Evolutionary conservation across 2,797 vertebrate genomes (phyloP).

Genomic region (Calcarius lapponicus): DNA sequence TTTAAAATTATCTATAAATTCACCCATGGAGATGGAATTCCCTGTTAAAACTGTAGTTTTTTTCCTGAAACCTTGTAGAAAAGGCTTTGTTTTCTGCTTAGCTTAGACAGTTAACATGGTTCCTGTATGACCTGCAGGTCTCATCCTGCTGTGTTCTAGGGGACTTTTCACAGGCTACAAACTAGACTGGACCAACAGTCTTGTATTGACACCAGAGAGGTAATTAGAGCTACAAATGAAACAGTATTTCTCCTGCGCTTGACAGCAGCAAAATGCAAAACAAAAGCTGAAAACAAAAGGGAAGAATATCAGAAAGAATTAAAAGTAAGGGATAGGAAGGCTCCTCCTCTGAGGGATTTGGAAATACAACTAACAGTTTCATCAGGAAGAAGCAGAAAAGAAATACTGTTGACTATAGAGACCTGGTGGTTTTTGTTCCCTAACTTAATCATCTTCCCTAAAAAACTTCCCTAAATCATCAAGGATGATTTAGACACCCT

Average conservation of each 20-base stretch:
- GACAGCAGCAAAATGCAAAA: neutral
- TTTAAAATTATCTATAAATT: neutral
- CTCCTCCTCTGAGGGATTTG: neutral
- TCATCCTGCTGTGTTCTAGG: neutral
- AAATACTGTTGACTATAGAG: neutral
- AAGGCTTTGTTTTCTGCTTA: neutral
- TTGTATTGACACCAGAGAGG: neutral
- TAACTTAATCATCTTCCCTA: neutral
- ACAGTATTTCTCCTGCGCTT: neutral
- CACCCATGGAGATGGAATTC: neutral
- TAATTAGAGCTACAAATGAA: neutral
- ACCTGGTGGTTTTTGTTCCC: neutral
- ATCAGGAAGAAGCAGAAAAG: neutral
- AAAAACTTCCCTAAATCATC: neutral
- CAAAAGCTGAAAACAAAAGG: neutral
- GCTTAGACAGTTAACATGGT: neutral
- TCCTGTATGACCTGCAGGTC: neutral
- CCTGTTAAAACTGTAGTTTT: neutral
- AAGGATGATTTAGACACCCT: slow-evolving; percentile 36
- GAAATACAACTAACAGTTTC: neutral
- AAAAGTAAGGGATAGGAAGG: neutral
- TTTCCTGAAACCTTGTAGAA: neutral
- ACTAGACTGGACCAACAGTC: neutral
- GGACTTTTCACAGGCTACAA: neutral
- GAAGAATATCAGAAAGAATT: neutral